Conservation (phyloP, 2,797 vertebrate genomes). For the Holocentrus rufus region DNA sequence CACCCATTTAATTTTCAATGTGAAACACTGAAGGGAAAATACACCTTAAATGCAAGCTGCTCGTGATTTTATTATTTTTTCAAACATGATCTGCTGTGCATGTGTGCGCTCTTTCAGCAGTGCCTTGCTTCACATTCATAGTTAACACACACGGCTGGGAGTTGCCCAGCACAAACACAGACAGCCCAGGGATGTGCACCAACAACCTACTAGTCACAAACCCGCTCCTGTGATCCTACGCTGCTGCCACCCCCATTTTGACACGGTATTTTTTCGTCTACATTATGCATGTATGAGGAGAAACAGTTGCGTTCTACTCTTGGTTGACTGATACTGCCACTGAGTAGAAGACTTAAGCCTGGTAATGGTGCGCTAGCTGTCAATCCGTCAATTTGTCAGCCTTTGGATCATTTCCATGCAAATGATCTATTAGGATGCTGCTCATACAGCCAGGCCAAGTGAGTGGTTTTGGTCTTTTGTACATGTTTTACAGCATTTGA, state of each 20-base stretch:
- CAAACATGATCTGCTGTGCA: too few species aligned
- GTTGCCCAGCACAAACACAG: too few species aligned
- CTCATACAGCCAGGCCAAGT: background rate
- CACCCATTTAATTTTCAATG: background rate
- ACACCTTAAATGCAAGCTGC: background rate
- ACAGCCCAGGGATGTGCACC: background rate
- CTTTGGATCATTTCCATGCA: constrained; percentile 1
- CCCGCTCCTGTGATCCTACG: background rate
- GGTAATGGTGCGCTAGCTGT: background rate
- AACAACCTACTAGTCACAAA: background rate
- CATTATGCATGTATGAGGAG: background rate
- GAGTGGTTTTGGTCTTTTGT: background rate
- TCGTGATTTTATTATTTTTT: too few species aligned
- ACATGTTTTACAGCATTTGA: background rate
- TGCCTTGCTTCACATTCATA: background rate
- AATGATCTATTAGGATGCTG: background rate
- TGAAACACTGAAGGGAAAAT: background rate
- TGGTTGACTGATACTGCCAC: background rate
- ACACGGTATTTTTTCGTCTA: background rate
- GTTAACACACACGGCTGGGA: background rate
- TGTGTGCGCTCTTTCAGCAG: too few species aligned
- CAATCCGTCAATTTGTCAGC: constrained; percentile 7
- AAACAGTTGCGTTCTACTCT: background rate
- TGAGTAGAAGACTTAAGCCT: background rate
- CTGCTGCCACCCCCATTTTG: background rate